Evolutionary conservation across 2,888 invertebrate genomes (phyloP), one percentile per base, ranked within the genome.

Genomic region (Drosophila mettleri): DNA sequence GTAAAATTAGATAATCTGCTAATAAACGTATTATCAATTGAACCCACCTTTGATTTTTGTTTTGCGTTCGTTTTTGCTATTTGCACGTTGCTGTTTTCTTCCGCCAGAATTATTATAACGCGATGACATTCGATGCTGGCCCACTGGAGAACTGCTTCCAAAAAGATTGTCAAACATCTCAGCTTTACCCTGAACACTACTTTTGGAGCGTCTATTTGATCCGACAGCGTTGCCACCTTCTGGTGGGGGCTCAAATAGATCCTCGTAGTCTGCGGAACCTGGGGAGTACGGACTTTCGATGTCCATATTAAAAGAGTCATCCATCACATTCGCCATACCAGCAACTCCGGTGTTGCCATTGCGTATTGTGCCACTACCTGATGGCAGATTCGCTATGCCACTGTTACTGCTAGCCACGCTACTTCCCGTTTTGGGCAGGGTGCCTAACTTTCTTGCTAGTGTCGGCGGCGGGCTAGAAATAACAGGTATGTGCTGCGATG

Each of bases 251-350:
- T 96, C 96, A 93, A 97, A 97, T 74, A 97, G 93, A 91, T 97
- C 97, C 84, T 97, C 97, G 90, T 96, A 97, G 92, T 97, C 96
- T 85, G 95, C 96, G n/a, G 97, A 96, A 46, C 96, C 97, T 0
- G 97, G 97, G 51, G 97, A 97, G 93, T 97, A 97, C 0, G 97
- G 98, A 22, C 97, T 97, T 78, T 95, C 95, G 90, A 95, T 94
- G 14, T 96, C 96, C 92, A 95, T 94, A 9, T 85, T 74, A 75
- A 94, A 94, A 10, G 89, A 80, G 49, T 94, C 93, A 78, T 95
- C 95, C 38, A 93, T 93, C 6, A 27, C 61, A 9, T 55, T 46
- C 9, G 61, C 60, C 16, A 53, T 53, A 22, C 51, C 75, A 16
- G 53, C 51, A 22, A 59, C 65, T 10, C 33, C 57, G 5, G 58